Conservation (phyloP, 2,888 invertebrate species). For the Punctoribates punctum region DNA sequence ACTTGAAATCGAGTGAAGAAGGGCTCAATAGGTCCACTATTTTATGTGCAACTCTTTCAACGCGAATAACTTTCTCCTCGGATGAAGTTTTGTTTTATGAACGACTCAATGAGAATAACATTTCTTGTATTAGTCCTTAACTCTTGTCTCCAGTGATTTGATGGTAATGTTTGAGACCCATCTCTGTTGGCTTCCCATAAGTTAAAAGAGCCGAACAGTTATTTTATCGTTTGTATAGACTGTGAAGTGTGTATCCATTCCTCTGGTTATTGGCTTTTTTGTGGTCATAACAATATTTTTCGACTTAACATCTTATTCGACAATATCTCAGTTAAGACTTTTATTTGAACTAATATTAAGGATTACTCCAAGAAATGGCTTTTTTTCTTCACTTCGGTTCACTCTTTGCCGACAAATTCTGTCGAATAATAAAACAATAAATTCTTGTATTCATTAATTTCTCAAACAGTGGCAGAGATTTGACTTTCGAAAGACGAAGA, state of each 20-base stretch:
- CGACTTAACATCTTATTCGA: slow-evolving; percentile 6
- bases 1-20: neutral
- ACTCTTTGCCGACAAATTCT: neutral
- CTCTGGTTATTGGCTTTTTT: slow-evolving; percentile 16
- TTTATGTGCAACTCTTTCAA: neutral
- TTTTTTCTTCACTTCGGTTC: neutral
- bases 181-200: neutral
- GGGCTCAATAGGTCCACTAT: neutral
- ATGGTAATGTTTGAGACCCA: slow-evolving; percentile 1
- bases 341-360: slow-evolving; percentile 15
- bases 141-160: slow-evolving; percentile 2
- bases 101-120: neutral
- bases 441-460: neutral
- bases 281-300: slow-evolving; percentile 29
- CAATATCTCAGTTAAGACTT: slow-evolving; percentile 4
- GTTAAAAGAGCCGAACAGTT: slow-evolving; percentile 4
- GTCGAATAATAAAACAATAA: neutral
- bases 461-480: neutral
- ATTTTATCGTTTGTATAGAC: neutral
- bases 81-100: slow-evolving; percentile 4
- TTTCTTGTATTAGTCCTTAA: neutral
- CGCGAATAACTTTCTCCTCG: neutral
- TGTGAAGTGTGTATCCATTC: slow-evolving; percentile 15
- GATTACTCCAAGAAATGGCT: neutral
- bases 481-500: neutral